Base-by-base conservation (phyloP, 2,888 invertebrate genomes). In the Melinopterus prodromus region DNA sequence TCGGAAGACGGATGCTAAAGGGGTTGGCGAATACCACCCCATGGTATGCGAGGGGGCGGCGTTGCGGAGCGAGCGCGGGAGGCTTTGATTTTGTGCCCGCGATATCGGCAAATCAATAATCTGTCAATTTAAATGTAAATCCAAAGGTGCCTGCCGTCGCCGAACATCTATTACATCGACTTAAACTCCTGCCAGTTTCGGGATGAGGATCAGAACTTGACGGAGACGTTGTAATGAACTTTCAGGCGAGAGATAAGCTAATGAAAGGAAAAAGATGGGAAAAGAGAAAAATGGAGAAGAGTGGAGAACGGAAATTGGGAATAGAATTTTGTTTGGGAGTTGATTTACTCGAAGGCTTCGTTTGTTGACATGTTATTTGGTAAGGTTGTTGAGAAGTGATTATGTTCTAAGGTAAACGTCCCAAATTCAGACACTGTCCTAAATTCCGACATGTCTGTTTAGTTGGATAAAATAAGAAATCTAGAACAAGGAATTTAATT, bases 91-190 rank as follows among this genome's bases (percentile, higher is more conserved):
- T 53, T 53, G 53, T 53, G 12, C 12, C 53, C 53, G 53, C 53
- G 53, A 53, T 53, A 53, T 53, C 53, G 53, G 53, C 53, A 53
- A 53, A 53, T 53, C 53, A 53, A 53, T 53, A 53, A 53, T 53
- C 53, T 53, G 53, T 53, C 53, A 53, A 53, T 53, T 53, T 53
- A 53, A 53, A 53, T 53, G 53, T 53, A 53, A 53, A 53, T 53
- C 53, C 53, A 53, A 53, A 53, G 53, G 53, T 53, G 53, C 53
- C 53, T 53, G 53, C 53, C 53, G 53, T 53, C 53, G 53, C 53
- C 53, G 53, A 53, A 53, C 53, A 53, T 53, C 53, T 53, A 53
- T 53, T 53, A 53, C 53, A 53, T 53, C 53, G 53, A 53, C 53
- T 53, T 53, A 53, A 53, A 53, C 53, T 53, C 9, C 53, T 53